Percentiles rank a stretch among this genome's conserved stretches.
Conservation (phyloP, 2,888 invertebrate species). For the Amphimallon solstitiale region DNA sequence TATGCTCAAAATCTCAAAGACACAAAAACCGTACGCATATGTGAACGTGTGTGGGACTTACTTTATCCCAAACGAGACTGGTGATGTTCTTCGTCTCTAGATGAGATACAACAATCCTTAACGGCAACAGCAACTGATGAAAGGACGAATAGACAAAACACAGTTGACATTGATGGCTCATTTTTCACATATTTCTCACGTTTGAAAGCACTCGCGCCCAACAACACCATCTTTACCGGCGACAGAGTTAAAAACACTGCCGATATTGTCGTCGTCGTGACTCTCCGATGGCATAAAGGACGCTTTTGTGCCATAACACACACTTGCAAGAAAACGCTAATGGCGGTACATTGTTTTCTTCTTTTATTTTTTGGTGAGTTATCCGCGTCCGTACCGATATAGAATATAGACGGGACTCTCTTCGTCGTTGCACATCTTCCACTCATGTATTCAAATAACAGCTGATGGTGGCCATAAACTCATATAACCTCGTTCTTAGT, state of each 20-base stretch:
- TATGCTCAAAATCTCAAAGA: slow-evolving; percentile 18
- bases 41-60: slow-evolving; percentile 28
- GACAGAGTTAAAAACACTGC: slow-evolving; percentile 27
- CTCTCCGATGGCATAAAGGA: slow-evolving; percentile 38
- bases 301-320: slow-evolving; percentile 40
- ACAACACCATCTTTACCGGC: slow-evolving; percentile 24
- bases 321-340: slow-evolving; percentile 43
- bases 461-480: slow-evolving; percentile 52
- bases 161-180: slow-evolving; percentile 38
- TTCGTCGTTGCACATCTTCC: slow-evolving; percentile 38
- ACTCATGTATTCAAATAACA: slow-evolving; percentile 51
- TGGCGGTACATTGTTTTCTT: slow-evolving; percentile 22
- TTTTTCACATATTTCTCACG: slow-evolving; percentile 38
- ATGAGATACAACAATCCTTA: slow-evolving; percentile 5
- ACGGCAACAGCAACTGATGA: slow-evolving; percentile 13
- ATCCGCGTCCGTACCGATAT: slow-evolving; percentile 52
- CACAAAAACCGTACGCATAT: slow-evolving; percentile 25
- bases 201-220: slow-evolving; percentile 27
- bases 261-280: slow-evolving; percentile 24
- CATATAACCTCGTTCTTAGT: slow-evolving; percentile 51
- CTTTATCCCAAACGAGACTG: slow-evolving; percentile 28
- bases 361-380: slow-evolving; percentile 54
- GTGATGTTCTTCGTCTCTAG: not conserved
- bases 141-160: slow-evolving; percentile 35
- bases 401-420: slow-evolving; percentile 42